Base-by-base conservation (phyloP, 1,140 invertebrate genomes). In the Diabrotica virgifera region DNA sequence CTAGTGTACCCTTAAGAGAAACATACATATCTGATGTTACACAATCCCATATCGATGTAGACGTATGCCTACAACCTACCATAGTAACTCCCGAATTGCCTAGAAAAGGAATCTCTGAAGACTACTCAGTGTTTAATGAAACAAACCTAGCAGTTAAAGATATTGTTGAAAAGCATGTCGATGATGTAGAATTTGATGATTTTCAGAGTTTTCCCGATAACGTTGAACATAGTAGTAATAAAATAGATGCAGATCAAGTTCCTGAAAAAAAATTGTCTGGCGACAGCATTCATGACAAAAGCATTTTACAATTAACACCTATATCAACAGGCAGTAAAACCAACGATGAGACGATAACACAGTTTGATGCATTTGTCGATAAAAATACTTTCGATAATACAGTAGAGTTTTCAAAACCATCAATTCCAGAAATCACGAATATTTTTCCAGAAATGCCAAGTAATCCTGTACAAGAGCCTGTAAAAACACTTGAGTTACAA, bases 11-110 rank as follows among this genome's bases (percentile, higher is more conserved):
- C 13, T 65, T 78, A 57, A 61, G 75, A 50, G 77, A 78, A 72
- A 78, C 77, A 7, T 70, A 78, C 63, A 78, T 78, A 66, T 74
- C 76, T 36, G 73, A 67, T 11, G 37, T 36, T 7, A 52, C 24
- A 53, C 35, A 62, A 53, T 46, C 40, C 40, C 40, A 46, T 46
- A 46, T 53, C 8, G 40, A 55, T 54, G 60, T 68, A 13, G 62
- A 61, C 5, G 66, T 59, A 51, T 74, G 69, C 69, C 54, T 75
- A 36, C 62, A 76, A 65, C 70, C 74, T n/a, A 74, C 75, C 8
- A 74, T 77, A 38, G 64, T 75, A 9, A 76, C 72, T 53, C 72
- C 74, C 2, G 72, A 74, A 62, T 65, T 75, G 52, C 60, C 71
- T 5, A 52, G 70, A 54, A 74, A 71, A 69, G 65, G 62, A 9